A percentile compares a stretch with the other conserved stretches of the same genome.
Evolutionary conservation across 2,888 invertebrate species (phyloP).

Genomic region (Anagyrus pseudococci): DNA sequence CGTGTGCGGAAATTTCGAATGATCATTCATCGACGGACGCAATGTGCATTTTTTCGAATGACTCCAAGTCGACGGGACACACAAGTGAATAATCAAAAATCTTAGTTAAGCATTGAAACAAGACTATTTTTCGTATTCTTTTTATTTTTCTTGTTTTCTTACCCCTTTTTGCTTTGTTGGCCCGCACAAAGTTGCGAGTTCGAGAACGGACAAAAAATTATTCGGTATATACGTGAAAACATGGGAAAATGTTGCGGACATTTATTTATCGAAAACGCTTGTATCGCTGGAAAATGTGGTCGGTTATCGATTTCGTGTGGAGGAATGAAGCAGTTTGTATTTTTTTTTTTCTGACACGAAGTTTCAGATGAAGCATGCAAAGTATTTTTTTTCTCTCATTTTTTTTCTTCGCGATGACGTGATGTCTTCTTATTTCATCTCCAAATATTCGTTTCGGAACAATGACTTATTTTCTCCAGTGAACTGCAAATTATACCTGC

Average conservation of each 20-base stretch:
- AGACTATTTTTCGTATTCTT: too few species aligned
- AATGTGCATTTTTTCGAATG: not conserved
- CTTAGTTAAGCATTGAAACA: too few species aligned
- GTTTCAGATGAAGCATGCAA: slow-evolving; percentile 21
- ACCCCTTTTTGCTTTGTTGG: too few species aligned
- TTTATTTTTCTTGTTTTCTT: too few species aligned
- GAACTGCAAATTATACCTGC: not conserved
- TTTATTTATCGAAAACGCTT: slow-evolving; percentile 1
- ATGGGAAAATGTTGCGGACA: slow-evolving; percentile 9
- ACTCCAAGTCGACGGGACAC: not conserved
- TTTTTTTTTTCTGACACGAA: slow-evolving; percentile 1
- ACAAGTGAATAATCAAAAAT: not conserved
- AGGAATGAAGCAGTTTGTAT: not conserved
- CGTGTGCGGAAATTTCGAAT: not conserved
- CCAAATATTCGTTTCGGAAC: not conserved
- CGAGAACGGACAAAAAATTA: not conserved
- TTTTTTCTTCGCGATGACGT: slow-evolving; percentile 10
- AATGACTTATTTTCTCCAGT: too few species aligned
- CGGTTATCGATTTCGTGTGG: not conserved
- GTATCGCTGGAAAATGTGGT: slow-evolving; percentile 10
- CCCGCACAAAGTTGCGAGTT: too few species aligned
- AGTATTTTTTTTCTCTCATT: slow-evolving; percentile 2
- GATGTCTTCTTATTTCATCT: not conserved
- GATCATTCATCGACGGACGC: not conserved
- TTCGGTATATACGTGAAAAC: not conserved